A percentile compares a stretch with the other conserved stretches of the same genome.
Conservation (phyloP, 2,797 vertebrate genomes). For the Anguilla obscura region DNA sequence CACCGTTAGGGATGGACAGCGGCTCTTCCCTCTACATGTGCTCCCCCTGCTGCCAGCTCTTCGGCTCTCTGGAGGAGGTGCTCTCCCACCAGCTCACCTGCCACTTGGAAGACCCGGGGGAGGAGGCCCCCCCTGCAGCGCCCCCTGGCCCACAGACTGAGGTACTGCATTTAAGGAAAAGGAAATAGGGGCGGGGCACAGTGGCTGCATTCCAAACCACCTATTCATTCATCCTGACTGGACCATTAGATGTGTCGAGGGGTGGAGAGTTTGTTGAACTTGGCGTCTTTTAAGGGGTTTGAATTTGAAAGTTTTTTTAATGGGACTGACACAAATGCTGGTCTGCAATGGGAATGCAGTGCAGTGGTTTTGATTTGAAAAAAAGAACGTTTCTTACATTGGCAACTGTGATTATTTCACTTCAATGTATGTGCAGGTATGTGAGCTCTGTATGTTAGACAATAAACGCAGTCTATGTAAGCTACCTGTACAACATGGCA, state of each 20-base stretch:
- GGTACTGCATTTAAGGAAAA: constrained; percentile 28
- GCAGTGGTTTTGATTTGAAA: background rate
- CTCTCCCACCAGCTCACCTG: constrained; percentile 47
- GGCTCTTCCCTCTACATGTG: constrained; percentile 47
- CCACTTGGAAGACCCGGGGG: constrained; percentile 33
- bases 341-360: background rate
- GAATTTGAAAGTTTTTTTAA: background rate
- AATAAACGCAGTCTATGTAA: background rate
- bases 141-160: constrained; percentile 21
- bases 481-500: background rate
- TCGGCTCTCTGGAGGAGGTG: constrained; percentile 47
- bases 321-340: background rate
- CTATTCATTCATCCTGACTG: background rate
- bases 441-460: background rate
- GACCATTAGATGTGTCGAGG: background rate
- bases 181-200: background rate
- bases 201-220: background rate
- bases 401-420: background rate
- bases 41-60: constrained; percentile 45
- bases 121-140: constrained; percentile 12
- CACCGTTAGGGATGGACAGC: constrained; percentile 31
- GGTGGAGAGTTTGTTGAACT: background rate
- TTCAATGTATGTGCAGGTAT: background rate
- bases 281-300: background rate
- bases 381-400: background rate